Percentiles rank a stretch among this genome's conserved stretches.
Conservation (phyloP, 2,797 vertebrate species). For the Phataginus tricuspis region DNA sequence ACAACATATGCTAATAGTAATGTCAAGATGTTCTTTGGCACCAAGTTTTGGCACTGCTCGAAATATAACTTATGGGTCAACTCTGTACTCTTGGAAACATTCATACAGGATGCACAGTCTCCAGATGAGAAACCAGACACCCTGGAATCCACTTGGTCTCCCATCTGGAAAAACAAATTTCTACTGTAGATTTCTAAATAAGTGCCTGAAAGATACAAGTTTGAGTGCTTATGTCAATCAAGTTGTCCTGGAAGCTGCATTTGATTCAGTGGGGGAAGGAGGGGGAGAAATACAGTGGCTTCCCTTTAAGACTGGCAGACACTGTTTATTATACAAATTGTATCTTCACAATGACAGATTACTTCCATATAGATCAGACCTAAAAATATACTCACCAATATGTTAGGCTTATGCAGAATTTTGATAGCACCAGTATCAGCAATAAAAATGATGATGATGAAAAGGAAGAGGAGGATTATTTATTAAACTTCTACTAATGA, state of each 20-base stretch:
- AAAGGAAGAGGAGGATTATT: neutral
- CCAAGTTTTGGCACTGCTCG: conserved; percentile 37
- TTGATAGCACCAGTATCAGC: conserved; percentile 38
- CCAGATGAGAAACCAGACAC: neutral
- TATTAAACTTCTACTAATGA: neutral
- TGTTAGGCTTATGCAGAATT: conserved; percentile 67
- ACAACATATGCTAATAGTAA: conserved; percentile 46
- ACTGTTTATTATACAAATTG: neutral
- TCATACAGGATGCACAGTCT: neutral
- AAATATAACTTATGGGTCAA: conserved; percentile 70
- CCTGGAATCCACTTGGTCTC: neutral
- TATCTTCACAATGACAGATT: neutral
- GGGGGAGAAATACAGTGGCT: neutral
- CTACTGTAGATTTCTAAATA: neutral
- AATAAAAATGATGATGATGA: neutral
- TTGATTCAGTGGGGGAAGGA: neutral
- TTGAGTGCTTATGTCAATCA: neutral
- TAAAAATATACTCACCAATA: conserved; percentile 48
- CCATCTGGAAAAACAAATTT: neutral
- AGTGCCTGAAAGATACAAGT: neutral
- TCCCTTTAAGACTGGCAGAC: neutral
- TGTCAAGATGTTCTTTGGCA: conserved; percentile 50
- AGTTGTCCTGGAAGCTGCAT: neutral
- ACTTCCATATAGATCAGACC: conserved; percentile 5
- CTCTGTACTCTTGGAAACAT: neutral